Percentiles rank a stretch among this genome's conserved stretches.
Conservation (phyloP, 2,797 vertebrate genomes). For the Micromesistius poutassou region DNA sequence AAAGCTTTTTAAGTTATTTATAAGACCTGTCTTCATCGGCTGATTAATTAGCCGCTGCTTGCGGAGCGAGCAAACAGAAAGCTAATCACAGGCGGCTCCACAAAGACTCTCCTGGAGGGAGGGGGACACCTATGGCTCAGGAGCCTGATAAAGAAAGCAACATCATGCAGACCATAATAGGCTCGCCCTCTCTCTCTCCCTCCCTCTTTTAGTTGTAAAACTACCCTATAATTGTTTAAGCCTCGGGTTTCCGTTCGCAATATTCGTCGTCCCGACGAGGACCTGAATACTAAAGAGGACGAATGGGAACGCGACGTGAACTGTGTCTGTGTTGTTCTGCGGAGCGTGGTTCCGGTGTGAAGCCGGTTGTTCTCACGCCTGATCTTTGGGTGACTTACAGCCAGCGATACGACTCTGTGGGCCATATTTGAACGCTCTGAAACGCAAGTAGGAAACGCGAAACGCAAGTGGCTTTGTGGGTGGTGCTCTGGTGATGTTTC, state of each 20-base stretch:
- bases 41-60: slow-evolving; percentile 65
- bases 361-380: too few relatives aligned
- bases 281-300: neutral
- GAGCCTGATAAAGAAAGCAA: slow-evolving; percentile 41
- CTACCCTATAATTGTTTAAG: neutral
- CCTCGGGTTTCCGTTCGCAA: neutral
- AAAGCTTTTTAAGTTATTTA: slow-evolving; percentile 66
- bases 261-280: too few relatives aligned
- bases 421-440: too few relatives aligned
- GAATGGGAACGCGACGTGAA: neutral
- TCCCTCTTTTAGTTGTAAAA: neutral
- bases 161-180: neutral
- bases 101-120: slow-evolving; percentile 29
- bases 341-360: too few relatives aligned
- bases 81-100: slow-evolving; percentile 51
- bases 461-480: too few relatives aligned
- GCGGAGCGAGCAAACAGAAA: slow-evolving; percentile 70
- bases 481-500: too few relatives aligned
- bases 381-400: neutral
- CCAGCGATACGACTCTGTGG: too few relatives aligned
- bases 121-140: slow-evolving; percentile 21
- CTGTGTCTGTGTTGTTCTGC: neutral
- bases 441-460: too few relatives aligned
- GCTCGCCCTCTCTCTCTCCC: neutral
- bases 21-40: slow-evolving; percentile 61